Evolutionary conservation across 2,888 invertebrate species (phyloP).

Genomic region (Cheilosia impressa): DNA sequence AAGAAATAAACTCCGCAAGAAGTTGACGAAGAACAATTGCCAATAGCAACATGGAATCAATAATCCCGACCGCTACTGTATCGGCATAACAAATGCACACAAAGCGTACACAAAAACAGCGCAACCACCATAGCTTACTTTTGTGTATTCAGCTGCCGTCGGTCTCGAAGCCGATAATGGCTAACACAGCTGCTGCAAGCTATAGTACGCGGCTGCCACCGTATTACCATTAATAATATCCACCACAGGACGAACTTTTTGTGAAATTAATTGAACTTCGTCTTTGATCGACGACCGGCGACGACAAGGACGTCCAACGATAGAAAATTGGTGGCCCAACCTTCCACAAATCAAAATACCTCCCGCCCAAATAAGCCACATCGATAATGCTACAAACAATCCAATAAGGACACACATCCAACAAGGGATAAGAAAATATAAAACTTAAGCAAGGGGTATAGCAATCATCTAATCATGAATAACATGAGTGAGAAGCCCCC

Average conservation of each 20-base stretch:
- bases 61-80: conserved; percentile 45
- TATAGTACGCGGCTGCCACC: conserved; percentile 33
- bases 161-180: conserved; percentile 50
- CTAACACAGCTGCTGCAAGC: conserved; percentile 40
- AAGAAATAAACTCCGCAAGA: not conserved
- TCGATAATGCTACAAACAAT: conserved; percentile 40
- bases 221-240: conserved; percentile 53
- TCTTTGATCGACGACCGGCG: conserved; percentile 58
- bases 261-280: conserved; percentile 69
- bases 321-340: conserved; percentile 24
- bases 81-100: conserved; percentile 43
- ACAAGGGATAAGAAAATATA: conserved; percentile 31
- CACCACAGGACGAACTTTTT: conserved; percentile 58
- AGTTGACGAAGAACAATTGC: conserved; percentile 34
- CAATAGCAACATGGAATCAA: conserved; percentile 56
- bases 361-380: conserved; percentile 7
- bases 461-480: conserved; percentile 62
- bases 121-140: conserved; percentile 25
- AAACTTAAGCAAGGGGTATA: conserved; percentile 21
- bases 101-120: conserved; percentile 5
- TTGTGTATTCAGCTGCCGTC: conserved; percentile 34
- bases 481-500: conserved; percentile 66
- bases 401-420: conserved; percentile 49
- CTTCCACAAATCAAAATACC: conserved; percentile 42
- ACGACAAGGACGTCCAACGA: not conserved